Evolutionary conservation across 1,140 invertebrate species (phyloP), one percentile per base, ranked within the genome.

Genomic region (Ips typographus): DNA sequence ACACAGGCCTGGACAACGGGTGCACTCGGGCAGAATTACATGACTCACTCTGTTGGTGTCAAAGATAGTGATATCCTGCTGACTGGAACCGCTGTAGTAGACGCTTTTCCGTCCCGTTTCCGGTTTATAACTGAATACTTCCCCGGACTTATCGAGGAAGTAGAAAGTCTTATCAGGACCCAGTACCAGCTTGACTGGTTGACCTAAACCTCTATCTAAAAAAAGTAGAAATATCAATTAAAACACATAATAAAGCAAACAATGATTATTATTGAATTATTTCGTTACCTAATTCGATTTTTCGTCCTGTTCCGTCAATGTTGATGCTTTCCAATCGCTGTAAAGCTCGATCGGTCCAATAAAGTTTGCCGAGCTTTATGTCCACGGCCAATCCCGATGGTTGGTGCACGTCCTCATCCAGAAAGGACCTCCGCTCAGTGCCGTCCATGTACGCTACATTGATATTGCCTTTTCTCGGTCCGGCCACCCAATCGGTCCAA

Each of bases 321-420:
- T 87, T 83, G 63, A 95, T 83, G 1, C 90, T 89, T 2, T 6
- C 36, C 7, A 6, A 3, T 7, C 42, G 8, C 3, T 38, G 3
- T 37, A 88, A 78, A 73, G 89, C 88, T 1, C 86, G 86, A 74
- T 93, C 91, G 4, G 94, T 89, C 87, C 95, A 94, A 73, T 92
- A 90, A 2, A 90, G 82, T 68, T 87, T 83, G 40, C 90, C 84
- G 37, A 85, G 88, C 36, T 87, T 85, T 72, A 88, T 88, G 80
- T 98, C 94, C 44, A 98, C 87, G 2, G 92, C 89, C 8, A 98
- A 82, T 8, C 94, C 94, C 82, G 90, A 93, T 1, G 96, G 95
- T 91, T 92, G 96, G 52, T 86, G 82, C 68, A 95, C 85, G 3
- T 87, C 82, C 2, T 81, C 78, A 43, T 80, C 81, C 1, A 88